Base-by-base conservation (phyloP, 2,888 invertebrate species). In the Oxystoma pomonae region DNA sequence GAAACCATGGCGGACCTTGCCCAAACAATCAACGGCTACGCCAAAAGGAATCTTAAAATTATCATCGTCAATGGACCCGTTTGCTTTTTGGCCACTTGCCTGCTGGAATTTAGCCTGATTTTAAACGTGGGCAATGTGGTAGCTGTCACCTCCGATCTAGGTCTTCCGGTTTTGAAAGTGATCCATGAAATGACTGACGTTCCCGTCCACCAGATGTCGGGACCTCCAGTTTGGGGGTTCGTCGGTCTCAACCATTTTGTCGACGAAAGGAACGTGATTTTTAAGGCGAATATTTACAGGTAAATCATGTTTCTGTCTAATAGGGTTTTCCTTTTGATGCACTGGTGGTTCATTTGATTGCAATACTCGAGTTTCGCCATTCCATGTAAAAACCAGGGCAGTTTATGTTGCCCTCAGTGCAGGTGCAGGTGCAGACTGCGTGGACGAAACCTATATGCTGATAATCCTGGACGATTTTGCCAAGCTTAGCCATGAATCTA, bases 181-280 rank as follows among this genome's bases (percentile, higher is more conserved):
- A 35, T 35, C 12, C 35, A 35, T 35, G 35, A 35, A 35, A 35
- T 81, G 58, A 79, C 82, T 5, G 78, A 82, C 71, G 74, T 85
- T 12, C 80, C 83, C 0, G 68, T 83, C 63, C 76, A 76, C 69
- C 80, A 82, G 70, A 81, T 87, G 70, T 82, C 83, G 71, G 85
- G 84, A 61, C 85, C 87, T 7, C 86, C 87, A 22, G 86, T 87
- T 2, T 87, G 87, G 87, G 87, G 87, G 7, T 87, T 84, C 68
- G 79, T 85, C 21, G 86, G 86, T 16, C 74, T 84, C 19, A 84
- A 83, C 70, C 81, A 83, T 49, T 80, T 84, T 61, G 81, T 86
- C 3, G 87, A 87, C 73, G 73, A 85, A 16, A 77, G 76, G 62
- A 83, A 82, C 53, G 83, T 83, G n/a, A 71, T 85, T 58, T 83